Evolutionary conservation across 2,888 invertebrate species (phyloP).

Genomic region (Oscheius sp.): DNA sequence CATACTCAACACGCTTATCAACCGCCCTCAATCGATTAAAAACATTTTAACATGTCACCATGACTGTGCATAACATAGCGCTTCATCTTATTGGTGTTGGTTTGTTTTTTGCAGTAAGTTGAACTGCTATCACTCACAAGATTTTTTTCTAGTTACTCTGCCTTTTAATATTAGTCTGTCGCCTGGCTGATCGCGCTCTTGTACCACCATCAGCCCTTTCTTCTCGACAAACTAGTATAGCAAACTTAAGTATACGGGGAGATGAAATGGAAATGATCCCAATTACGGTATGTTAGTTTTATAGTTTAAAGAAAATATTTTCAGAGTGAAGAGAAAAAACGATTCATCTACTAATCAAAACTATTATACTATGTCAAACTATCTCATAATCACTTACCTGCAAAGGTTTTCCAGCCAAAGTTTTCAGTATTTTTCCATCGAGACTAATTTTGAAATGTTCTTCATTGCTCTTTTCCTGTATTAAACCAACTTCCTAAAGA

Average conservation of each 20-base stretch:
- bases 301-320: neutral
- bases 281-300: neutral
- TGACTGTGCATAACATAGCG: slow-evolving; percentile 51
- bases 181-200: slow-evolving; percentile 21
- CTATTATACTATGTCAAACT: neutral
- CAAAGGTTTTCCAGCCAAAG: slow-evolving; percentile 54
- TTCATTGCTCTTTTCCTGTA: slow-evolving; percentile 39
- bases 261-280: slow-evolving; percentile 13
- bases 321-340: slow-evolving; percentile 27
- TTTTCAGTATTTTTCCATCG: slow-evolving; percentile 60
- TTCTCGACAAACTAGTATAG: slow-evolving; percentile 15
- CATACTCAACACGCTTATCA: slow-evolving; percentile 11
- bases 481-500: slow-evolving; percentile 49
- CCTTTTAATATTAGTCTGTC: slow-evolving; percentile 14
- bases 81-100: slow-evolving; percentile 46
- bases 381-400: slow-evolving; percentile 39
- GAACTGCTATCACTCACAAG: neutral
- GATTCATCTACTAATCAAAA: slow-evolving; percentile 18
- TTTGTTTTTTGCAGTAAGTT: slow-evolving; percentile 45
- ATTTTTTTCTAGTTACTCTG: slow-evolving; percentile 9
- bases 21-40: slow-evolving; percentile 3
- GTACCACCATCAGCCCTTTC: slow-evolving; percentile 23
- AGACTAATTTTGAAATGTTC: slow-evolving; percentile 49
- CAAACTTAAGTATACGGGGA: slow-evolving; percentile 11
- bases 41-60: slow-evolving; percentile 16